Evolutionary conservation across 2,797 vertebrate genomes (phyloP).

Genomic region (Nasua narica): DNA sequence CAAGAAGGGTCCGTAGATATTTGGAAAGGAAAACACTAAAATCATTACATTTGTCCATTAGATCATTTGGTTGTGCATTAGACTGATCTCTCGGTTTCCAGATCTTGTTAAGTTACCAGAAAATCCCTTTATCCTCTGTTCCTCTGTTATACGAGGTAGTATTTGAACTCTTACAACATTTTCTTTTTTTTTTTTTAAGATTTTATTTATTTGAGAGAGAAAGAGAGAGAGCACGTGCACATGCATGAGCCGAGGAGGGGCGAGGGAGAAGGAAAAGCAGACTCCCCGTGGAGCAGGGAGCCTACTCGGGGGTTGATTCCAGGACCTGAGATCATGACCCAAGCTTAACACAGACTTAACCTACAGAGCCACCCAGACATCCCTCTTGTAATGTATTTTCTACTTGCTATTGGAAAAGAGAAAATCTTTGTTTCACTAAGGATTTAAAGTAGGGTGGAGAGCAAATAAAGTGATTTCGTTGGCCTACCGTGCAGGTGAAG

Average conservation of each 20-base stretch:
- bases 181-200: background rate
- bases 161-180: background rate
- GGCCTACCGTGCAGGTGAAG: background rate
- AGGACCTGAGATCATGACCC: background rate
- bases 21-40: background rate
- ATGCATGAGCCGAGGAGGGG: too few species aligned
- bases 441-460: background rate
- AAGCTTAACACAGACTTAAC: background rate
- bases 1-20: background rate
- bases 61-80: background rate
- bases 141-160: background rate
- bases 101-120: background rate
- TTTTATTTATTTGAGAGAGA: background rate
- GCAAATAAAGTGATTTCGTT: background rate
- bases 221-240: background rate
- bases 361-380: background rate
- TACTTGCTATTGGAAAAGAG: background rate
- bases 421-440: background rate
- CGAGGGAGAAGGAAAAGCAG: background rate
- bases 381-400: background rate
- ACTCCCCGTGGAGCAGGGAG: background rate
- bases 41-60: background rate
- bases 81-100: background rate
- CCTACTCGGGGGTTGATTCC: background rate
- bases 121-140: conserved; percentile 31